Base-by-base conservation (phyloP, 2,797 vertebrate genomes). In the Emydoidea blandingii region DNA sequence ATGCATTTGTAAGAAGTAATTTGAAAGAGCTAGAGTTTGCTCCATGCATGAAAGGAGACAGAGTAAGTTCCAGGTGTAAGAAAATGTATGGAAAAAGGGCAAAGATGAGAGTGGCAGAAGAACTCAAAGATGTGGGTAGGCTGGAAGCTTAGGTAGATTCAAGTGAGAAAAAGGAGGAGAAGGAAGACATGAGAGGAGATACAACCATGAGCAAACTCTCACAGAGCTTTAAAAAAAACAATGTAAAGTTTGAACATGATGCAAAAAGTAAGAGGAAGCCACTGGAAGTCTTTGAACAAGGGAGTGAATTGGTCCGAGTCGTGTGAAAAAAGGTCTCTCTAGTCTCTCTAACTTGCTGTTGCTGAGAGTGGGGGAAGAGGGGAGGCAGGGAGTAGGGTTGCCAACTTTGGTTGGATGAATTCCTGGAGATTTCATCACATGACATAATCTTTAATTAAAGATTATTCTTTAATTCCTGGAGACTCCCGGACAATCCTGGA, bases 211-310 rank as follows among this genome's bases (percentile, higher is more conserved):
- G 94, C 91, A 94, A 95, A 90, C 86, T 91, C 62, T 8, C 79
- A 85, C 79, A 27, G 56, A 1, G 47, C 94, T 97, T 95, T 96
- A 94, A 96, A 96, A 94, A 53, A 90, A 78, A 95, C 84, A 85
- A 65, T 65, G 31, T n/a, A 65, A 65, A 93, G 91, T 96, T 90
- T 91, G 86, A 96, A 97, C 92, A 93, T 0, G 87, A 97, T 59
- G 92, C 2, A 96, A 54, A 80, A 95, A 82, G 23, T 96, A 78
- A 37, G 91, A 65, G 62, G 62, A 94, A 94, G 87, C 0, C 4
- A 91, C 54, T 72, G 85, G 95, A 92, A 54, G 16, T 89, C 92
- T 95, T 82, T 82, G 91, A 95, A 84, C 44, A 85, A 91, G 84
- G 68, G 90, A 96, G 89, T 91, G 84, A 96, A 82, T 91, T 82